Evolutionary conservation across 2,888 invertebrate genomes (phyloP).

Genomic region (Drosophila fulvimacula): DNA sequence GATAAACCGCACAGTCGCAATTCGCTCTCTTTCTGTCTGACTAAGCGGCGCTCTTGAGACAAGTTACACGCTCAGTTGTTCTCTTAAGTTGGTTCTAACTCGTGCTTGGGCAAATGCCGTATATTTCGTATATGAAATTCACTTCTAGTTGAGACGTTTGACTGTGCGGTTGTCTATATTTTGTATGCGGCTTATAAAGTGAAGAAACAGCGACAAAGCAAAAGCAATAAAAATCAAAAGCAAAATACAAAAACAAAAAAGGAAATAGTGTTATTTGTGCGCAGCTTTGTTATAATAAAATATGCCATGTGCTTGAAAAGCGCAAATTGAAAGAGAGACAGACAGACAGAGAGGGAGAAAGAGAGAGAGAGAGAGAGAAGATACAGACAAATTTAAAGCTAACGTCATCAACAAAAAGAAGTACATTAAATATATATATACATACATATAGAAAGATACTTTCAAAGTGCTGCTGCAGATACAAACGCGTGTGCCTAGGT

Average conservation of each 20-base stretch:
- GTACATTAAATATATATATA: constrained; percentile 19
- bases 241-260: constrained; percentile 35
- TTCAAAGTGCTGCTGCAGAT: constrained; percentile 41
- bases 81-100: constrained; percentile 59
- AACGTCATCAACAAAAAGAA: constrained; percentile 73
- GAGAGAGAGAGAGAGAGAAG: constrained; percentile 21
- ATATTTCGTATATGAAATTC: constrained; percentile 61
- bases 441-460: constrained; percentile 23
- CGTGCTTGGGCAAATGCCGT: constrained; percentile 57
- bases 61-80: constrained; percentile 5
- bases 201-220: constrained; percentile 43
- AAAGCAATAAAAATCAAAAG: constrained; percentile 16
- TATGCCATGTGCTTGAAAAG: constrained; percentile 66
- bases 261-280: constrained; percentile 46
- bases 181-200: constrained; percentile 45
- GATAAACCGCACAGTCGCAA: constrained; percentile 15
- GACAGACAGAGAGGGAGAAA: background rate
- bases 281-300: constrained; percentile 49
- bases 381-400: constrained; percentile 49
- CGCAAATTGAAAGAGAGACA: constrained; percentile 58
- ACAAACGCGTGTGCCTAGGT: constrained; percentile 34
- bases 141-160: constrained; percentile 82
- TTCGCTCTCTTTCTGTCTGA: constrained; percentile 4
- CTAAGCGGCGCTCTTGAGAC: constrained; percentile 14
- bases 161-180: constrained; percentile 73